Evolutionary conservation across 2,888 invertebrate species (phyloP), one percentile per base, ranked within the genome.

Genomic region (Elgonia sp.): DNA sequence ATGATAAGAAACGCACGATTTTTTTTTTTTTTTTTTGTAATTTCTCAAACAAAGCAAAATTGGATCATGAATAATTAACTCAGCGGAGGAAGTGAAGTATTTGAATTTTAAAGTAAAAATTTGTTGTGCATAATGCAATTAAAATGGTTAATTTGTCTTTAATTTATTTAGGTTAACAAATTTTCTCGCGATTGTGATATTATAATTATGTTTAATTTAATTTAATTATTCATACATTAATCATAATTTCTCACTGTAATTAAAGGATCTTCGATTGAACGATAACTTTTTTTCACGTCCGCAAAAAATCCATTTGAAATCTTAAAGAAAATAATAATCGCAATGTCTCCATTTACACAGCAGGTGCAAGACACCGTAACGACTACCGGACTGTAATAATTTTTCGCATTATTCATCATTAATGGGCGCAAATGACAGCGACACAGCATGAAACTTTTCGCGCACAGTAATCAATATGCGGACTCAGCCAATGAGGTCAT

Each of bases 401-500:
- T 85, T 88, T 83, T 42, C 80, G 86, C 83, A 88, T 88, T 86
- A 88, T 80, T 86, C 88, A 83, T 83, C 84, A 84, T 87, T 87
- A 80, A 84, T 86, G 86, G 81, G 57, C 80, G 80, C 85, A 80
- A 85, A 85, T 77, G 85, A 85, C 85, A 85, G 85, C 85, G 53
- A 80, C 85, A 60, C 85, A 85, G 85, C 85, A n/a, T n/a, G n/a
- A n/a, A n/a, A n/a, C n/a, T n/a, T n/a, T n/a, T n/a, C n/a, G n/a
- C n/a, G n/a, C 69, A 39, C 50, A 40, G 76, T 76, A 84, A 87
- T 88, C 87, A 87, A 84, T 87, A 87, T 81, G 84, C 72, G 81
- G 80, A 87, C 70, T 77, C 76, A 16, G 50, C 81, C 87, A 87
- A 84, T 87, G 83, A 62, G 79, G 75, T 76, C 80, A 84, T 57